These are phyloP conservation scores for Streblospio benedicti DNA, from an alignment of 1,140 invertebrate genomes.

Conservation along the genomic window DNA sequence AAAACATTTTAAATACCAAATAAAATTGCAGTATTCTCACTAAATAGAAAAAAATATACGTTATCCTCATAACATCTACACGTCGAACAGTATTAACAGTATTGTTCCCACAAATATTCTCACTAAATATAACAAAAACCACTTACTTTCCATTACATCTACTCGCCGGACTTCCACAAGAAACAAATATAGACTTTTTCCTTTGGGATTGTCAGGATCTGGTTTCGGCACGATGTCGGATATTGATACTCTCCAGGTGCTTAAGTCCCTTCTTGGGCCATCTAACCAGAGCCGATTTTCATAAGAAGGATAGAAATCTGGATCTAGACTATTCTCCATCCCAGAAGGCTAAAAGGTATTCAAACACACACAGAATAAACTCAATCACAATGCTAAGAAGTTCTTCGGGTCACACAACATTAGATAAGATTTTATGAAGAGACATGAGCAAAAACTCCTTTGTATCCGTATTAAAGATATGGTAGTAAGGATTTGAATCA, in stretches of 20 bases:
- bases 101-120: background rate
- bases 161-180: constrained; percentile 57
- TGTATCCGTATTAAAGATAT: too few relatives aligned
- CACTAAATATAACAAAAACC: background rate
- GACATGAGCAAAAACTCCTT: too few relatives aligned
- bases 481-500: too few relatives aligned
- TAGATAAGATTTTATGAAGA: too few relatives aligned
- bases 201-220: constrained; percentile 37
- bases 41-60: background rate
- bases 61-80: background rate
- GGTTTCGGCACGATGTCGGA: constrained; percentile 51
- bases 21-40: background rate
- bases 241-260: constrained; percentile 61
- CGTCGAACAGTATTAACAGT: background rate
- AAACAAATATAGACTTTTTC: constrained; percentile 52
- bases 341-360: too few relatives aligned
- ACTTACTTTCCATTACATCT: constrained; percentile 41
- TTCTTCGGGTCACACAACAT: too few relatives aligned
- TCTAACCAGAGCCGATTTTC: too few relatives aligned
- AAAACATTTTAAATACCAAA: too few relatives aligned
- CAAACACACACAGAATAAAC: too few relatives aligned
- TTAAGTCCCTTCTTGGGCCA: constrained; percentile 54
- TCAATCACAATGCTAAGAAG: too few relatives aligned
- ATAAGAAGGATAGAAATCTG: too few relatives aligned
- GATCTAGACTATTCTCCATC: too few relatives aligned